These are phyloP conservation scores for Galleria mellonella DNA, from an alignment of 1,140 invertebrate species.

Conservation along the genomic window DNA sequence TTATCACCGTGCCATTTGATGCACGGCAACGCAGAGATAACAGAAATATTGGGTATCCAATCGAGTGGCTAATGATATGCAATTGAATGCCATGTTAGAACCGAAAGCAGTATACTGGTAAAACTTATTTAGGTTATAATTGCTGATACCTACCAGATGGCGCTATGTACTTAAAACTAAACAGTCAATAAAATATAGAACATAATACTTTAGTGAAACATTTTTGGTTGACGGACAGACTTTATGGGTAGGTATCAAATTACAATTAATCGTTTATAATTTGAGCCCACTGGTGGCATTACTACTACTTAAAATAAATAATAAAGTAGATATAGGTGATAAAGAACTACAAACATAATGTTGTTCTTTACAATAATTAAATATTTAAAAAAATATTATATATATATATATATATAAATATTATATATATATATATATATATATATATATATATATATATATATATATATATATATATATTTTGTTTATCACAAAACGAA, in stretches of 20 bases:
- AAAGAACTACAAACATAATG: slow-evolving; percentile 24
- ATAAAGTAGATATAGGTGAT: slow-evolving; percentile 23
- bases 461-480: no score
- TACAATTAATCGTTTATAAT: slow-evolving; percentile 23
- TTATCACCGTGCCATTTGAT: no score
- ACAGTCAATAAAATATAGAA: slow-evolving; percentile 27
- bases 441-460: no score
- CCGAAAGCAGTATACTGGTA: slow-evolving; percentile 23
- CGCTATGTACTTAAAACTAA: slow-evolving; percentile 40
- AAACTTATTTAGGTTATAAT: slow-evolving; percentile 20
- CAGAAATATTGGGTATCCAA: slow-evolving; percentile 9
- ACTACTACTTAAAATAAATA: slow-evolving; percentile 29
- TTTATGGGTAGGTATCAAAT: slow-evolving; percentile 9
- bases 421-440: no score
- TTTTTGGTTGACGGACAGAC: slow-evolving; percentile 4
- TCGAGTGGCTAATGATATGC: slow-evolving; percentile 28
- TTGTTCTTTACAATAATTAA: slow-evolving; percentile 42
- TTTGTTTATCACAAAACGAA: slow-evolving; percentile 52
- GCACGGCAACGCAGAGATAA: slow-evolving; percentile 2
- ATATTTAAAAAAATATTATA: slow-evolving; percentile 31
- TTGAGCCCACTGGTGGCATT: slow-evolving; percentile 39
- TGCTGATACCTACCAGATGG: slow-evolving; percentile 11
- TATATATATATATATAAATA: no score
- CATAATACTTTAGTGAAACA: slow-evolving; percentile 10
- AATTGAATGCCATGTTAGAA: slow-evolving; percentile 34